Conservation (phyloP, 2,888 invertebrate species). For the Hypercompe scribonia region DNA sequence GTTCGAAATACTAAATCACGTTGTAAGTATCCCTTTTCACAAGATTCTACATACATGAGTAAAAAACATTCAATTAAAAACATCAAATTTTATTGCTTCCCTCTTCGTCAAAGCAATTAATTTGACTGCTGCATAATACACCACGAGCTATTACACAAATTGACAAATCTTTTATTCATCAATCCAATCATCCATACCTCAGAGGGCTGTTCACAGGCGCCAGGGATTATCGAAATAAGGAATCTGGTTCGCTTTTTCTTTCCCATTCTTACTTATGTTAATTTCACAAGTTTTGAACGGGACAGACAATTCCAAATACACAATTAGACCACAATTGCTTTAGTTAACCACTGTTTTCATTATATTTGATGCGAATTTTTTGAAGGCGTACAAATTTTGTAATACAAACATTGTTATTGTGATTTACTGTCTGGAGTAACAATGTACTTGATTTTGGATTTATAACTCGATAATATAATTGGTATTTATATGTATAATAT, state of each 20-base stretch:
- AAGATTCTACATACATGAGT: background rate
- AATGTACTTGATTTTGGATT: slow-evolving; percentile 18
- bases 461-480: slow-evolving; percentile 1
- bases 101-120: slow-evolving; percentile 60
- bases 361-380: slow-evolving; percentile 36
- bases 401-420: slow-evolving; percentile 25
- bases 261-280: slow-evolving; percentile 49
- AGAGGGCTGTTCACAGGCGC: slow-evolving; percentile 80
- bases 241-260: slow-evolving; percentile 53
- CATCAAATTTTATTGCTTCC: slow-evolving; percentile 39
- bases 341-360: slow-evolving; percentile 77
- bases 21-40: background rate
- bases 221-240: slow-evolving; percentile 70
- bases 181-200: slow-evolving; percentile 80
- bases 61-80: slow-evolving; percentile 27
- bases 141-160: slow-evolving; percentile 78
- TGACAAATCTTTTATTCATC: slow-evolving; percentile 84
- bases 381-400: slow-evolving; percentile 44
- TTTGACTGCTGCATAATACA: slow-evolving; percentile 79
- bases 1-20: background rate
- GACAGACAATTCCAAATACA: slow-evolving; percentile 55
- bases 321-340: slow-evolving; percentile 75
- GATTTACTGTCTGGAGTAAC: slow-evolving; percentile 28
- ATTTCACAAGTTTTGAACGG: slow-evolving; percentile 42
- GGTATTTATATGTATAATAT: background rate